Evolutionary conservation across 2,888 invertebrate genomes (phyloP).

Genomic region (Andrena bicolor): DNA sequence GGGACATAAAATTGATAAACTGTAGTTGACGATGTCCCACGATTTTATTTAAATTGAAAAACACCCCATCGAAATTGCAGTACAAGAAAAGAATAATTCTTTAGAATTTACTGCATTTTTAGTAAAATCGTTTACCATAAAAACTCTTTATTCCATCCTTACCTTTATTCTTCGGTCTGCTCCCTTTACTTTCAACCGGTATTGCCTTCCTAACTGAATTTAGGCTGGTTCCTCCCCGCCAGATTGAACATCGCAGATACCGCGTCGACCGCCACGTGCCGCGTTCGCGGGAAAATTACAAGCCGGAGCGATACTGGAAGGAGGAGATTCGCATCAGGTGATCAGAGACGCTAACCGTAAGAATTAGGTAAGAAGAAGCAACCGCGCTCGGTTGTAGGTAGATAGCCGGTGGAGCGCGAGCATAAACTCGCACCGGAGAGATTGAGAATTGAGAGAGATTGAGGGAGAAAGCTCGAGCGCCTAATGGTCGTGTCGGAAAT

Average conservation of each 20-base stretch:
- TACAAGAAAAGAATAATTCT: too few species aligned
- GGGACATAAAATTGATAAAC: too few species aligned
- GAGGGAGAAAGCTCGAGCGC: conserved; percentile 20
- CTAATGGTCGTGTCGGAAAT: conserved; percentile 51
- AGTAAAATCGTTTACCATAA: too few species aligned
- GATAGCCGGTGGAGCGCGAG: not conserved
- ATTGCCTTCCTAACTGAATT: too few species aligned
- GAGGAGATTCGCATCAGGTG: not conserved
- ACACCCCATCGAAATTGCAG: too few species aligned
- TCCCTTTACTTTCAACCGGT: too few species aligned
- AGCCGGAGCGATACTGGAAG: not conserved
- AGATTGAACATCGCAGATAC: not conserved
- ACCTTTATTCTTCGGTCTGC: too few species aligned
- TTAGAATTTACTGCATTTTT: too few species aligned
- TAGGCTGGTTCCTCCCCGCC: too few species aligned
- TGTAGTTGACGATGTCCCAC: too few species aligned
- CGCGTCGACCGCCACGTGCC: not conserved
- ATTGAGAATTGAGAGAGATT: not conserved
- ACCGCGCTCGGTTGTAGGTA: not conserved
- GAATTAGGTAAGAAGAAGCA: conserved; percentile 2
- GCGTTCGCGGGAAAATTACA: not conserved
- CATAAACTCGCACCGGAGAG: not conserved
- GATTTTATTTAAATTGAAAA: too few species aligned
- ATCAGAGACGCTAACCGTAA: not conserved
- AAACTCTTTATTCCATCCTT: too few species aligned